Conservation (phyloP, 2,113 vertebrate genomes). For the Scomber scombrus region DNA sequence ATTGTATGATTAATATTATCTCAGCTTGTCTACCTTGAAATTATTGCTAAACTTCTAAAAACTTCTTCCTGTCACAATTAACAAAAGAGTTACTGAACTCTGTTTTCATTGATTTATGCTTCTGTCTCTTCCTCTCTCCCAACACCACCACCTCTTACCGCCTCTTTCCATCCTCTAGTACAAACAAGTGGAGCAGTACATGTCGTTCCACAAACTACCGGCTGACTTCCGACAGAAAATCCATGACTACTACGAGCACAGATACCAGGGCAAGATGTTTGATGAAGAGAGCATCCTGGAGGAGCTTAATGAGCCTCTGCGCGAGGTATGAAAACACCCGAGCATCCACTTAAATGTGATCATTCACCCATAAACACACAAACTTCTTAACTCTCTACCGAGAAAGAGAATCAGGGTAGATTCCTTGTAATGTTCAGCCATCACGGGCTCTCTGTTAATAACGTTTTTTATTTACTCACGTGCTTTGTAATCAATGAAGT, state of each 20-base stretch:
- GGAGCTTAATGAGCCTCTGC: constrained; percentile 94
- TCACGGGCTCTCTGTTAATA: not conserved
- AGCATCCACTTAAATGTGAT: not conserved
- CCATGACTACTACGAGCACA: constrained; percentile 97
- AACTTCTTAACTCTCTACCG: not conserved
- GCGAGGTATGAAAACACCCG: constrained; percentile 86
- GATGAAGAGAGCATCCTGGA: constrained; percentile 98
- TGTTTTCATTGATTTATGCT: constrained; percentile 5
- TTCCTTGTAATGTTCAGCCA: constrained; percentile 4
- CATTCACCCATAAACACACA: constrained; percentile 23
- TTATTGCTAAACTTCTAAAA: not conserved
- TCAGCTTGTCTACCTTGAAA: constrained; percentile 1
- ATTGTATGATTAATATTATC: not conserved
- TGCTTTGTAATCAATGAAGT: not conserved
- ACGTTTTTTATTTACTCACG: not conserved
- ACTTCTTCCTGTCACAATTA: not conserved
- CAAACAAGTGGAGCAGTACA: constrained; percentile 99
- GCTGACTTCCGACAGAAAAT: constrained; percentile 97
- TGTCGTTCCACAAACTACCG: constrained; percentile 99
- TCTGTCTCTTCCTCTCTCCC: constrained; percentile 10
- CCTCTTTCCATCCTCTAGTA: constrained; percentile 84
- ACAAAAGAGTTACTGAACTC: constrained; percentile 6
- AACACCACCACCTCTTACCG: not conserved
- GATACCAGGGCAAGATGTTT: constrained; percentile 99
- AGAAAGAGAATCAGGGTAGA: constrained; percentile 6